Percentiles rank a stretch among this genome's conserved stretches.
phyloP scores from a whole-genome alignment of 2,888 invertebrate genomes.

The Euphydryas editha region DNA sequence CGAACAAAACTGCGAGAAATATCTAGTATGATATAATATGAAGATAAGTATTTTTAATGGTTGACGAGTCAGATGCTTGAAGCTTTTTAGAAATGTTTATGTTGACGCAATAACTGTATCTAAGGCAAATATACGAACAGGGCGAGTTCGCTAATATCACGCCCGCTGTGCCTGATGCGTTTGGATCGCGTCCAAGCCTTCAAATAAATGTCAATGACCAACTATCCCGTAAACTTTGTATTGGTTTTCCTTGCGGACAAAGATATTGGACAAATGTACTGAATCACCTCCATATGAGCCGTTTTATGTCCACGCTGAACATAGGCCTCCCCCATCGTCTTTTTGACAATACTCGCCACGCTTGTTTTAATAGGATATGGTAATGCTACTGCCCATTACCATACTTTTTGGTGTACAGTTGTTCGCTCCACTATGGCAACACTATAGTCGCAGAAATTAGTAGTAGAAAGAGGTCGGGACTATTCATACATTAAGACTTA shows the following conservation, averaged over 20 bases:
- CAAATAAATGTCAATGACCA: conserved; percentile 32
- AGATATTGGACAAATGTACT: background rate
- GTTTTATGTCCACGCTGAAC: too few species aligned
- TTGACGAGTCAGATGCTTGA: background rate
- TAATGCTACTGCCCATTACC: too few species aligned
- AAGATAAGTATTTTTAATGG: background rate
- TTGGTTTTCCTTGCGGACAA: background rate
- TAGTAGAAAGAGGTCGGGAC: too few species aligned
- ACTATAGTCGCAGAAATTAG: too few species aligned
- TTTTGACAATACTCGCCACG: too few species aligned
- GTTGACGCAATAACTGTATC: background rate
- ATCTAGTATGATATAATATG: background rate
- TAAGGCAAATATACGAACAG: conserved; percentile 5
- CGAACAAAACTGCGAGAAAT: background rate
- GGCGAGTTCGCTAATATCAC: conserved; percentile 9
- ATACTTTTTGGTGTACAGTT: too few species aligned
- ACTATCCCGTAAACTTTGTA: conserved; percentile 12
- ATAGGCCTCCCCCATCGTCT: too few species aligned
- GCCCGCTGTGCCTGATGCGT: background rate
- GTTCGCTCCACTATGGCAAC: too few species aligned
- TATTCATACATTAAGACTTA: background rate
- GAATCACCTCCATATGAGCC: too few species aligned
- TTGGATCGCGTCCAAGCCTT: conserved; percentile 30
- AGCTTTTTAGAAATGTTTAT: background rate
- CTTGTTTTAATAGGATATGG: too few species aligned